phyloP scores from a whole-genome alignment of 2,797 vertebrate species.

The Chelidonichthys spinosus region DNA sequence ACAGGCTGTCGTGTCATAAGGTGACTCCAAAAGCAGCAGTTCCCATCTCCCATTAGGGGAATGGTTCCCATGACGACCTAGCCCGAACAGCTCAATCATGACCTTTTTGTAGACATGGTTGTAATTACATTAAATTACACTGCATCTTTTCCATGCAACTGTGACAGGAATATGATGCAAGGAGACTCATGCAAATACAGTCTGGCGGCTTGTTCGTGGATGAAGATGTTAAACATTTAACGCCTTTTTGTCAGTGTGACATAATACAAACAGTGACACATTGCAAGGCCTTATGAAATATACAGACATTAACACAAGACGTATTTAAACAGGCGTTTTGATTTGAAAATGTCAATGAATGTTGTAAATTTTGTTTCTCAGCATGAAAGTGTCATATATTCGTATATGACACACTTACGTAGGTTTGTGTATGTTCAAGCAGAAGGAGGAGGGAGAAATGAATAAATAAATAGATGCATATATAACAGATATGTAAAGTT shows the following conservation, averaged over 20 bases:
- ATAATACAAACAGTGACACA: not conserved
- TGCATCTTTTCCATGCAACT: conserved; percentile 51
- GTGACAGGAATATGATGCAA: conserved; percentile 19
- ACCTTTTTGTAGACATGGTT: conserved; percentile 66
- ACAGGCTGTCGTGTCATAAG: conserved; percentile 30
- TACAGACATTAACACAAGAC: not conserved
- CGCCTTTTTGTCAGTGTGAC: not conserved
- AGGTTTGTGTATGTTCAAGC: too few species aligned
- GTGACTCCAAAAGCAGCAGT: conserved; percentile 46
- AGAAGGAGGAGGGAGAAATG: not conserved
- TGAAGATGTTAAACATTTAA: not conserved
- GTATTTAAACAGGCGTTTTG: not conserved
- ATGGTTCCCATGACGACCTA: conserved; percentile 73
- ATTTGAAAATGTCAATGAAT: too few species aligned
- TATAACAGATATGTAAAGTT: too few species aligned
- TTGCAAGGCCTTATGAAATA: not conserved
- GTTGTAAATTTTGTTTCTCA: too few species aligned
- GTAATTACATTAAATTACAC: conserved; percentile 70
- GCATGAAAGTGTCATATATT: not conserved
- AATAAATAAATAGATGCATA: not conserved
- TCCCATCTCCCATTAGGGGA: conserved; percentile 43
- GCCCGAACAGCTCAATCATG: conserved; percentile 65
- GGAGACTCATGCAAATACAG: conserved; percentile 16
- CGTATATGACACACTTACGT: not conserved
- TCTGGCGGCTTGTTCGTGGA: conserved; percentile 10